These are phyloP conservation scores for Eilema depressum DNA, from an alignment of 2,888 invertebrate genomes.

Conservation along the genomic window DNA sequence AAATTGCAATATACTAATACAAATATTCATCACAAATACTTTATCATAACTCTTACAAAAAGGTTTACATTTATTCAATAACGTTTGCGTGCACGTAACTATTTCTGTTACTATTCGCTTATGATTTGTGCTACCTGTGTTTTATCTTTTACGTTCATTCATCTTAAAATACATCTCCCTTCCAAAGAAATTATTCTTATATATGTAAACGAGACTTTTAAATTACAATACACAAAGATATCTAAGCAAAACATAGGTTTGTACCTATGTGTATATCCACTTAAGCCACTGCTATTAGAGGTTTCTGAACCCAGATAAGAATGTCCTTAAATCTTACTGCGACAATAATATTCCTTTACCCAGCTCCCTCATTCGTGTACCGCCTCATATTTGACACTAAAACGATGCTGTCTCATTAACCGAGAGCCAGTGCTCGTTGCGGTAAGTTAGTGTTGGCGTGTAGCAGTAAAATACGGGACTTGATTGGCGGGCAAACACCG, in stretches of 20 bases:
- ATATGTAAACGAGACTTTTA: no score
- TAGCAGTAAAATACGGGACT: constrained; percentile 77
- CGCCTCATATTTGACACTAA: constrained; percentile 73
- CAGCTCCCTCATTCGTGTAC: constrained; percentile 53
- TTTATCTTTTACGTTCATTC: no score
- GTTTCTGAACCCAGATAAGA: neutral
- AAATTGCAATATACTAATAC: neutral
- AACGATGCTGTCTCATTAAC: constrained; percentile 81
- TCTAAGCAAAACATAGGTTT: neutral
- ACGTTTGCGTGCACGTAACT: neutral
- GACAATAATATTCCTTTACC: constrained; percentile 22
- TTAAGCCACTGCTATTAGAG: neutral
- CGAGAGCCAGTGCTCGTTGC: constrained; percentile 75
- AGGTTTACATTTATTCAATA: neutral
- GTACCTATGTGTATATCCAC: neutral
- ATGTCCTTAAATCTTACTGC: neutral
- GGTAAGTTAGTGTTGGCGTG: constrained; percentile 77
- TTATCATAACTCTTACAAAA: neutral
- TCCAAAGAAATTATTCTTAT: neutral
- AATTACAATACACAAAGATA: neutral
- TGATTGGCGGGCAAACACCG: constrained; percentile 76
- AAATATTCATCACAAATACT: neutral
- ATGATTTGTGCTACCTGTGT: neutral
- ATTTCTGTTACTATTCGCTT: neutral
- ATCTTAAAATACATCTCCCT: no score